A percentile compares a stretch with the other conserved stretches of the same genome.
Evolutionary conservation across 2,113 vertebrate species (phyloP).

Genomic region (Macrotis lagotis): DNA sequence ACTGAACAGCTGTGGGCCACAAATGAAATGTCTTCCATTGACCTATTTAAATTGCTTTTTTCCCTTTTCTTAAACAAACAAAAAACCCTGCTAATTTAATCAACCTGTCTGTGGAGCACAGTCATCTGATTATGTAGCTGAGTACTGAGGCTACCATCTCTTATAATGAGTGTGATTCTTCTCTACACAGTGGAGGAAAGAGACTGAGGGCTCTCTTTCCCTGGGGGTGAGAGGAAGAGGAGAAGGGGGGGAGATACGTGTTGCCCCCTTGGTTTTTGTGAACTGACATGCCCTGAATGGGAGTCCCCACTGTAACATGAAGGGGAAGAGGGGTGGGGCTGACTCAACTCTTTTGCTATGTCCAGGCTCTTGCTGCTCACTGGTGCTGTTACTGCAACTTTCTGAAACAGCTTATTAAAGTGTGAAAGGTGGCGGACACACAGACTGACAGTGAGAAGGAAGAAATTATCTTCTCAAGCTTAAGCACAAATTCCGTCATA

Average conservation of each 20-base stretch:
- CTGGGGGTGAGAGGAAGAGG: background rate
- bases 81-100: constrained; percentile 3
- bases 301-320: background rate
- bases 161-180: background rate
- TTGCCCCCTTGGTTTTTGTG: background rate
- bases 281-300: background rate
- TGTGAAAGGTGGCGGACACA: background rate
- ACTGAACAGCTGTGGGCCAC: constrained; percentile 42
- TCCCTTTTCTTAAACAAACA: constrained; percentile 53
- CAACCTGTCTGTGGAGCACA: constrained; percentile 12
- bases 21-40: constrained; percentile 62
- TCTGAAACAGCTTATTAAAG: constrained; percentile 8
- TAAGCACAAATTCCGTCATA: background rate
- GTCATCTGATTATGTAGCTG: background rate
- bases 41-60: constrained; percentile 60
- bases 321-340: background rate
- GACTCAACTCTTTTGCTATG: background rate
- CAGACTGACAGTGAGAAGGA: background rate
- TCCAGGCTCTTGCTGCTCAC: background rate
- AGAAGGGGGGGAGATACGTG: background rate
- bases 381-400: background rate
- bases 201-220: background rate
- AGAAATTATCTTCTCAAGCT: constrained; percentile 4
- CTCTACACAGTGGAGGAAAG: background rate
- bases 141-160: background rate